Evolutionary conservation across 2,888 invertebrate species (phyloP).

Genomic region (Caenorhabditis zanzibari): DNA sequence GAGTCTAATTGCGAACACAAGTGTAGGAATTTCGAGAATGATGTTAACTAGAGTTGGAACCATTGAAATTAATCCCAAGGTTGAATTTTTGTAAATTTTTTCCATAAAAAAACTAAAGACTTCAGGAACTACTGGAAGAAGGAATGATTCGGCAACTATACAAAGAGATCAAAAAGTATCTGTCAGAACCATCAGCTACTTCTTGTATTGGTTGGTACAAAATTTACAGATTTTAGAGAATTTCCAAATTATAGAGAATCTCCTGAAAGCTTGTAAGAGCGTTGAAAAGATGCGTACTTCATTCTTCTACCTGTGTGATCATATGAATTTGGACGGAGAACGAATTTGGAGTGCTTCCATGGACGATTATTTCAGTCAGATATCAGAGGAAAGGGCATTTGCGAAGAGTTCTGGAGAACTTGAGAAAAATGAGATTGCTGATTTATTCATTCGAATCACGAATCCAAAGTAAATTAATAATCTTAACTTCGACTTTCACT

Average conservation of each 20-base stretch:
- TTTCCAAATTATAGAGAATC: conserved; percentile 43
- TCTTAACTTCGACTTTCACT: not conserved
- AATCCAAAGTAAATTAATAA: conserved; percentile 60
- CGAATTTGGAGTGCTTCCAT: conserved; percentile 74
- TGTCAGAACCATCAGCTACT: not conserved
- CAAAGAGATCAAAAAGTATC: conserved; percentile 66
- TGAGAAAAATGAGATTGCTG: conserved; percentile 36
- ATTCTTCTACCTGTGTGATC: conserved; percentile 80
- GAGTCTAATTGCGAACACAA: conserved; percentile 76
- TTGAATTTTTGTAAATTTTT: not conserved
- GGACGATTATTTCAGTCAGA: conserved; percentile 53
- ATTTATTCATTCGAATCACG: conserved; percentile 52
- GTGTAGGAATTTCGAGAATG: conserved; percentile 71
- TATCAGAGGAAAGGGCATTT: conserved; percentile 52
- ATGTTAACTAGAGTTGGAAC: conserved; percentile 66
- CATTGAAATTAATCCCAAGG: conserved; percentile 69
- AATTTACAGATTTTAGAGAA: not conserved
- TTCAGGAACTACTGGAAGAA: conserved; percentile 74
- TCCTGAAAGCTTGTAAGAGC: conserved; percentile 40
- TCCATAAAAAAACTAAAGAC: not conserved
- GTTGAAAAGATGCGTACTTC: conserved; percentile 48
- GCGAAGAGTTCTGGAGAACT: conserved; percentile 45
- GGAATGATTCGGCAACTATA: conserved; percentile 77
- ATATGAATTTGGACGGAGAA: conserved; percentile 78
- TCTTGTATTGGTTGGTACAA: conserved; percentile 13